phyloP scores from a whole-genome alignment of 2,888 invertebrate genomes.

The Drosophila kuntzei region DNA sequence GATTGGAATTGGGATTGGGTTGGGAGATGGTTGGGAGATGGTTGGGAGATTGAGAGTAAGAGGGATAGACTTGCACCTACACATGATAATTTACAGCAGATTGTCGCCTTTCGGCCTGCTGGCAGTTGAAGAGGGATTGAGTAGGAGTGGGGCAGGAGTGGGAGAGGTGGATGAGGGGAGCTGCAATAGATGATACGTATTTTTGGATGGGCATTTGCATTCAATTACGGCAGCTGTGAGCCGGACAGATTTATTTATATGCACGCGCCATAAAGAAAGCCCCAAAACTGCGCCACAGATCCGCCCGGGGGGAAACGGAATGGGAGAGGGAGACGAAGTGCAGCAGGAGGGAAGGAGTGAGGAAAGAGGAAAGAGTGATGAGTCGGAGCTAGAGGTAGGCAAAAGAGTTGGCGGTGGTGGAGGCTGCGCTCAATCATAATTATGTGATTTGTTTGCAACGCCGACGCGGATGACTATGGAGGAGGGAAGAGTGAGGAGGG shows the following conservation, averaged over 20 bases:
- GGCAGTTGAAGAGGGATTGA: background rate
- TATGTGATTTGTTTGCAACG: slow-evolving; percentile 83
- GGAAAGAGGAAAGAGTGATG: slow-evolving; percentile 23
- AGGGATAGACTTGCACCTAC: slow-evolving; percentile 70
- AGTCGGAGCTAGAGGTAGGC: slow-evolving; percentile 21
- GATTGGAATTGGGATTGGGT: slow-evolving; percentile 3
- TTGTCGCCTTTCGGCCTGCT: slow-evolving; percentile 68
- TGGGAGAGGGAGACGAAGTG: background rate
- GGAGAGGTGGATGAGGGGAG: slow-evolving; percentile 1
- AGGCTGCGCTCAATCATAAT: slow-evolving; percentile 83
- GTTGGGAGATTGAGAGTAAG: background rate
- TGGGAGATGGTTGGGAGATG: background rate
- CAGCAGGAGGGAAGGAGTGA: background rate
- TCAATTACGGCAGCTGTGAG: slow-evolving; percentile 83
- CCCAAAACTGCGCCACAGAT: slow-evolving; percentile 62
- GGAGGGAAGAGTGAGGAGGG: slow-evolving; percentile 10
- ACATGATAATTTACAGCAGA: slow-evolving; percentile 83
- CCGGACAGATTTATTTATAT: slow-evolving; percentile 81
- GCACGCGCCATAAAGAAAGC: slow-evolving; percentile 68
- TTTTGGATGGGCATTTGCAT: slow-evolving; percentile 82
- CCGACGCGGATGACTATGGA: slow-evolving; percentile 26
- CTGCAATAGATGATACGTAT: slow-evolving; percentile 61
- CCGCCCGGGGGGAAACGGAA: background rate
- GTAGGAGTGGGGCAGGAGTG: background rate
- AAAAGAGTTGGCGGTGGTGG: slow-evolving; percentile 36